Base-by-base conservation (phyloP, 2,888 invertebrate species). In the Trachelus stipa region DNA sequence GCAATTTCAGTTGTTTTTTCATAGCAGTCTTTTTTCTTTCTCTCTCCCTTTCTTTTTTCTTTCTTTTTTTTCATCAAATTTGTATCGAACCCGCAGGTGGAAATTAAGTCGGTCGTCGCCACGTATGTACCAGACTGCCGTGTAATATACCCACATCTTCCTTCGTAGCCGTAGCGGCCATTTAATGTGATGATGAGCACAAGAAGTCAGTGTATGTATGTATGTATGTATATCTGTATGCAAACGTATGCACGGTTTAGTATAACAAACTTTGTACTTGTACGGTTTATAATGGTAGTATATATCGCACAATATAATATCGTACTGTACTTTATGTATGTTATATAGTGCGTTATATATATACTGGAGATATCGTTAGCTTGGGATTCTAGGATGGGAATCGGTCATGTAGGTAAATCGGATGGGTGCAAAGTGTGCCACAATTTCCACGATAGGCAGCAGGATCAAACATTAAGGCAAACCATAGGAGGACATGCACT, bases 151-250 rank as follows among this genome's bases (percentile, higher is more conserved):
- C 56, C 56, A 56, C 56, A 56, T 23, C 56, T 56, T 56, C 23
- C 23, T 23, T 56, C 56, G 56, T 23, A 9, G 56, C 56, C 23
- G 15, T 56, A 23, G 56, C 56, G 56, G 56, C 56, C 56, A 56
- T 56, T 56, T 56, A 56, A 56, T 23, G 9, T 56, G 23, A 23
- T 23, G 56, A 56, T 56, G 56, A 56, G 23, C 23, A 56, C 56
- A 23, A 23, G 56, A 56, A 23, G 9, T 56, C 9, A 56, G 35
- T 74, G 68, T 73, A 30, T 78, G 35, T 68, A 78, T 78, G 35
- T 68, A 78, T 78, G 78, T 77, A 79, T 78, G 12, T 77, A 75
- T 77, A 76, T 77, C 77, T 73, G 79, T 80, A 82, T 73, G 68
- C 74, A 37, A 40, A 40, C 15, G 15, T 40, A 40, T 40, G 40